Base-by-base conservation (phyloP, 2,888 invertebrate genomes). In the Alviniconcha strummeri region DNA sequence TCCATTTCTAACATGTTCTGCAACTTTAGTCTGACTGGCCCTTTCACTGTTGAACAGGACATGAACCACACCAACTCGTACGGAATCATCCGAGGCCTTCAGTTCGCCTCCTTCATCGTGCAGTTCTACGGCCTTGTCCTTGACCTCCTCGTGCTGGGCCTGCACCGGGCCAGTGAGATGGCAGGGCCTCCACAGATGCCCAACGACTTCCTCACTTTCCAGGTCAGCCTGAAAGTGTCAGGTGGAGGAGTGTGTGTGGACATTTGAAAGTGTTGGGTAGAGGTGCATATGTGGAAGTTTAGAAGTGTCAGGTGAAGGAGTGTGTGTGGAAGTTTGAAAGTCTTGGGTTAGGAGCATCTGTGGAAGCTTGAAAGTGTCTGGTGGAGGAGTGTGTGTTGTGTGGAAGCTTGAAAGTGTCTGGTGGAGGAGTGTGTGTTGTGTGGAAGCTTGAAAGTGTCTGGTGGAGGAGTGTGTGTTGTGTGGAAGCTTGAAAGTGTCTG, bases 61-160 rank as follows among this genome's bases (percentile, higher is more conserved):
- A 99, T 99, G 99, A 99, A 99, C 94, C 99, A 99, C 94, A 99
- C 99, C 0, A 99, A 99, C 96, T 98, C 99, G 90, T 99, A 99
- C 93, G 99, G 99, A 84, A 98, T 99, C 85, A 98, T 99, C 91
- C 95, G 99, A 81, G 99, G 99, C n/a, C 95, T 99, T 19, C 99
- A 99, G 94, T 99, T 99, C 95, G 98, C 99, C 0, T 99, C 99
- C 0, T 99, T 99, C 94, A 97, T 99, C 88, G 98, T 99, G 0
- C 99, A 99, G 94, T 99, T 99, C 95, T 99, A 99, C 93, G 99
- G 99, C 0, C 95, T 99, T 17, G 99, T 99, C 0, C 94, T 99
- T 91, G 99, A 99, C 94, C 94, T 99, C 84, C 94, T 99, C n/a
- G 98, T 99, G 2, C 95, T 99, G 75, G 99, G 99, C 54, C 95